These are phyloP conservation scores for Pachyramphus minor DNA, from an alignment of 2,113 vertebrate genomes.

Conservation along the genomic window DNA sequence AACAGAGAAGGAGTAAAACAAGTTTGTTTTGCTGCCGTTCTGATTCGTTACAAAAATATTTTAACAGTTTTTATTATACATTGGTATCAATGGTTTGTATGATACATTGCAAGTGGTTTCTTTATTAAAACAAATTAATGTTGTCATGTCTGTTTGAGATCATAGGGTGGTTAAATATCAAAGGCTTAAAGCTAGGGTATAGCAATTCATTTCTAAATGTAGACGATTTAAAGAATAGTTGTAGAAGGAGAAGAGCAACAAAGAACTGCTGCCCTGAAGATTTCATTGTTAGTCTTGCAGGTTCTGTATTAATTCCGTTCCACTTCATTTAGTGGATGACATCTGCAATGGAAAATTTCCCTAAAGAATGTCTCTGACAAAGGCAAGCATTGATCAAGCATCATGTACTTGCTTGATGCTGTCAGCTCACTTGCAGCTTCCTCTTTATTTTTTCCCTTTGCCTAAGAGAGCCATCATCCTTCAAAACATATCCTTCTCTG, in stretches of 20 bases:
- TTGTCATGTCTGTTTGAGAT: neutral
- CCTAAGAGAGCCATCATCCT: slow-evolving; percentile 15
- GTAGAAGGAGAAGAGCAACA: neutral
- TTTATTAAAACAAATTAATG: neutral
- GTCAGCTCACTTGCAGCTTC: neutral
- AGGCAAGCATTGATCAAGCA: slow-evolving; percentile 42
- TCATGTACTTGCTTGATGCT: neutral
- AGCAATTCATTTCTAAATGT: neutral
- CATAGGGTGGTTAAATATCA: neutral
- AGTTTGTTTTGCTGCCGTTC: neutral
- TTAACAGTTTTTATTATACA: neutral
- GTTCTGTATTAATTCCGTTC: slow-evolving; percentile 34
- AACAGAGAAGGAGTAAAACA: neutral
- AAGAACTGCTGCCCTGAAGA: neutral
- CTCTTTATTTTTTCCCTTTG: slow-evolving; percentile 21
- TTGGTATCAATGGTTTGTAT: neutral
- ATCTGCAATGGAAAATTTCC: slow-evolving; percentile 38
- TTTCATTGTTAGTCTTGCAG: slow-evolving; percentile 2
- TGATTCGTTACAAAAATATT: neutral
- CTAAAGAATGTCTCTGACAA: slow-evolving; percentile 25
- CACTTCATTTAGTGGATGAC: slow-evolving; percentile 21
- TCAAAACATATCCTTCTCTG: neutral
- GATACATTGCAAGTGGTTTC: neutral
- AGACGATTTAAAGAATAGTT: neutral
- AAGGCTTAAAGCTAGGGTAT: neutral